Evolutionary conservation across 2,888 invertebrate genomes (phyloP).

Genomic region (Plagodis dolabraria): DNA sequence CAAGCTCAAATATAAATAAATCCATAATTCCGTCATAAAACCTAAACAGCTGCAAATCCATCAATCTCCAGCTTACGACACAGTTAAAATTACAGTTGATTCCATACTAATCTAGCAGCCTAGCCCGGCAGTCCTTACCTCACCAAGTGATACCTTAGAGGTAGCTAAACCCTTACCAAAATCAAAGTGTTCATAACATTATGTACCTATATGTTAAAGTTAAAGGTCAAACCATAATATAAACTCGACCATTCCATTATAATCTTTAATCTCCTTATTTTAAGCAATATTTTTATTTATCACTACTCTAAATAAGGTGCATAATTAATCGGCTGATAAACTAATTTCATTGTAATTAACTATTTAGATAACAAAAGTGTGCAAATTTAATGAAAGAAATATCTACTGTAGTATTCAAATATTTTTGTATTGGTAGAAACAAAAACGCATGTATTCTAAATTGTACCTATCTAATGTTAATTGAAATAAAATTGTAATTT

Average conservation of each 20-base stretch:
- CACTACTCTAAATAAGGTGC: slow-evolving; percentile 24
- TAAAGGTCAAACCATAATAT: slow-evolving; percentile 44
- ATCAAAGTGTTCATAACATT: slow-evolving; percentile 65
- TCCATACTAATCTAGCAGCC: neutral
- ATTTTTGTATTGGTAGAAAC: slow-evolving; percentile 74
- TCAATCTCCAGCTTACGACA: neutral
- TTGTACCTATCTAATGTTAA: slow-evolving; percentile 64
- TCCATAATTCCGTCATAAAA: no score
- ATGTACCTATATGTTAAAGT: slow-evolving; percentile 36
- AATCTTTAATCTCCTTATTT: slow-evolving; percentile 46
- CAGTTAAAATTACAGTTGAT: neutral
- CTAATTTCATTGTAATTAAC: slow-evolving; percentile 24
- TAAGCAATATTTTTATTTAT: slow-evolving; percentile 45
- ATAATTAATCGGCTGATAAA: slow-evolving; percentile 21
- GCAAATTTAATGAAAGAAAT: slow-evolving; percentile 30
- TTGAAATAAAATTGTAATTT: slow-evolving; percentile 78
- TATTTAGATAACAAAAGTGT: slow-evolving; percentile 24
- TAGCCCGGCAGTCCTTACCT: neutral
- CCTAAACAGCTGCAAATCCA: no score
- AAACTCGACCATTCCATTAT: slow-evolving; percentile 62
- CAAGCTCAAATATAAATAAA: no score
- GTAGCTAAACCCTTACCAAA: slow-evolving; percentile 54
- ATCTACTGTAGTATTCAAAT: slow-evolving; percentile 62
- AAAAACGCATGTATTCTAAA: slow-evolving; percentile 76
- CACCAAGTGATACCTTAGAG: slow-evolving; percentile 6